These are phyloP conservation scores for Dromas ardeola DNA, from an alignment of 2,113 vertebrate genomes.

Conservation along the genomic window DNA sequence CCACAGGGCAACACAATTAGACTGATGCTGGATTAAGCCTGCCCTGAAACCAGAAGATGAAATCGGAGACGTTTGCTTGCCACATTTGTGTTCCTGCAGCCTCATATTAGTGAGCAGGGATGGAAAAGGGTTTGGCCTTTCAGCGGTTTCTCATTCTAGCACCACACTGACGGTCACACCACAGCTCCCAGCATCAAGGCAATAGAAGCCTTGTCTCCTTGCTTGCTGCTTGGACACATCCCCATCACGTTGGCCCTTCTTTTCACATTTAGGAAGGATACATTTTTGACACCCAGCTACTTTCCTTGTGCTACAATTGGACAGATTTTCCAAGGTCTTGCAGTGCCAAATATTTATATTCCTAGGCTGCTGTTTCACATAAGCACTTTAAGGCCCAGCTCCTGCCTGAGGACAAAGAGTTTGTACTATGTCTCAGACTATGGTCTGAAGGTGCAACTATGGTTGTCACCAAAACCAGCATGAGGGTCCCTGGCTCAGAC, in stretches of 20 bases:
- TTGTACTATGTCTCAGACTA: too few relatives aligned
- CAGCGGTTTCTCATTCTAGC: not conserved
- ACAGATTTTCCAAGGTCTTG: not conserved
- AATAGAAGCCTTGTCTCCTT: not conserved
- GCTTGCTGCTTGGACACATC: not conserved
- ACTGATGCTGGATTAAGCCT: not conserved
- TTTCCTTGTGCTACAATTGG: not conserved
- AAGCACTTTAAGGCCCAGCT: not conserved
- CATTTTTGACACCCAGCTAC: not conserved
- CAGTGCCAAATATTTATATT: not conserved
- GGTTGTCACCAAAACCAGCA: not conserved
- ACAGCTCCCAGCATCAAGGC: not conserved
- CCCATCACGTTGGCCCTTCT: not conserved
- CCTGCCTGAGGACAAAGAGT: not conserved
- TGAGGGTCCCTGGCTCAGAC: not conserved
- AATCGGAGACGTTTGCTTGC: not conserved
- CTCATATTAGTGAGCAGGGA: not conserved
- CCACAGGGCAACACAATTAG: not conserved
- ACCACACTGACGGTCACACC: not conserved
- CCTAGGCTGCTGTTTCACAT: not conserved
- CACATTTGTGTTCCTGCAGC: not conserved
- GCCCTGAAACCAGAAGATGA: not conserved
- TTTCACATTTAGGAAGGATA: not conserved
- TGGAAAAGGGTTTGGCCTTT: not conserved
- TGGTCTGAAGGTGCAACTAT: not conserved